Evolutionary conservation across 2,113 vertebrate species (phyloP).

Genomic region (Polypterus senegalus): DNA sequence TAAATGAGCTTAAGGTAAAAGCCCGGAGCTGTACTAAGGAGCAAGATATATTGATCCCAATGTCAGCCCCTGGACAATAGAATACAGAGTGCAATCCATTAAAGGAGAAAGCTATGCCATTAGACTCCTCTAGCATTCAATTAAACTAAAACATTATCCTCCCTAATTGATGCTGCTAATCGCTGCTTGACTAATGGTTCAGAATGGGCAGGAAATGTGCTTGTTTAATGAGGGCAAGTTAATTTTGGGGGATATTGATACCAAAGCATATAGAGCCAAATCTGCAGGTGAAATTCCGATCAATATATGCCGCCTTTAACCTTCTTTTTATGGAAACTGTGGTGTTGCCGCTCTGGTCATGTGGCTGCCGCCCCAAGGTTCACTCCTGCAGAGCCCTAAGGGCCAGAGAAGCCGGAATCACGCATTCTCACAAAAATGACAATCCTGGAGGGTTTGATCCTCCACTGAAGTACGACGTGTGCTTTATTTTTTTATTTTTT

Average conservation of each 20-base stretch:
- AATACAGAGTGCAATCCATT: conserved; percentile 22
- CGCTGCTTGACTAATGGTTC: conserved; percentile 22
- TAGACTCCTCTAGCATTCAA: conserved; percentile 25
- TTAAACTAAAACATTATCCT: conserved; percentile 27
- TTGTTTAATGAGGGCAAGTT: conserved; percentile 21
- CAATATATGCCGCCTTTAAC: conserved; percentile 5
- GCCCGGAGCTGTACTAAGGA: conserved; percentile 12
- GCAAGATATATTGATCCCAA: conserved; percentile 22
- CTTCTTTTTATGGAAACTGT: not conserved
- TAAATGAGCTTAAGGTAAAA: conserved; percentile 16
- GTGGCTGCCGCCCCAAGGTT: too few species aligned
- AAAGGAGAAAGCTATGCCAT: conserved; percentile 15
- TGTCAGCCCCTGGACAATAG: conserved; percentile 18
- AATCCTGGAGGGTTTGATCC: too few species aligned
- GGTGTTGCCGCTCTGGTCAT: not conserved
- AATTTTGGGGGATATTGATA: conserved; percentile 19
- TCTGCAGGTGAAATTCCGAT: not conserved
- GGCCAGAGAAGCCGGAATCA: too few species aligned
- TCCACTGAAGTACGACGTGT: too few species aligned
- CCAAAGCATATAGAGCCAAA: conserved; percentile 10
- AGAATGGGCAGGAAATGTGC: conserved; percentile 23
- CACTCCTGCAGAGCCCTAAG: too few species aligned
- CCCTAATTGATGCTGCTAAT: conserved; percentile 28
- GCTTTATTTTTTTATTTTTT: too few species aligned
- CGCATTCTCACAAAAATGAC: too few species aligned